Conservation (phyloP, 2,113 vertebrate genomes). For the Dermatemys mawii region DNA sequence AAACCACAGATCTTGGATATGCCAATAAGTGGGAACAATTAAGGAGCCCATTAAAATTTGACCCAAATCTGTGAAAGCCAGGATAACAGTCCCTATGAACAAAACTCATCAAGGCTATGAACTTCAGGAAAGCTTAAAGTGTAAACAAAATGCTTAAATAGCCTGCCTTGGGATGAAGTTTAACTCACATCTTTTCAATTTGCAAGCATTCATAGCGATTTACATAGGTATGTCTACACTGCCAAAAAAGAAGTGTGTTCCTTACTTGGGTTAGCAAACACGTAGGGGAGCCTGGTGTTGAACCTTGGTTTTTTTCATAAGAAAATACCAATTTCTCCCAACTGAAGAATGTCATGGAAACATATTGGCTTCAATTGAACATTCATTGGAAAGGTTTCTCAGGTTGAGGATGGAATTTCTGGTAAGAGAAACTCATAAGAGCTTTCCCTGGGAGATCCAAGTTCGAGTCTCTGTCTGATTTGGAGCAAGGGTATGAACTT, state of each 20-base stretch:
- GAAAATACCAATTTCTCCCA: neutral
- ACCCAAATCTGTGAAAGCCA: neutral
- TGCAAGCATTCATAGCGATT: constrained; percentile 38
- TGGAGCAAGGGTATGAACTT: neutral
- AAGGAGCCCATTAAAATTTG: fast-evolving
- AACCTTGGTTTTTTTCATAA: neutral
- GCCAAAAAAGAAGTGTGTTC: neutral
- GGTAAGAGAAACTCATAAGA: neutral
- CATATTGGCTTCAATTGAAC: neutral
- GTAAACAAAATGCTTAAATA: constrained; percentile 23
- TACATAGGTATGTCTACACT: neutral
- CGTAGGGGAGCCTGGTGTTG: neutral
- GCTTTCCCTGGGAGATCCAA: neutral
- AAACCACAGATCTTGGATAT: neutral
- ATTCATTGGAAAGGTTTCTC: neutral
- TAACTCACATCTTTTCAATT: constrained; percentile 4
- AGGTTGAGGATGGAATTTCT: neutral
- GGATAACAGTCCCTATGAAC: constrained; percentile 5
- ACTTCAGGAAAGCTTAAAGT: neutral
- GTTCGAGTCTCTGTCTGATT: neutral
- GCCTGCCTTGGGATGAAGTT: constrained; percentile 11
- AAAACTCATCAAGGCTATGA: constrained; percentile 10
- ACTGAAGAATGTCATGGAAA: neutral
- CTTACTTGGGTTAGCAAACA: neutral
- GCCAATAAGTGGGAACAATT: neutral